Conservation (phyloP, 2,797 vertebrate species). For the Silurus aristotelis region DNA sequence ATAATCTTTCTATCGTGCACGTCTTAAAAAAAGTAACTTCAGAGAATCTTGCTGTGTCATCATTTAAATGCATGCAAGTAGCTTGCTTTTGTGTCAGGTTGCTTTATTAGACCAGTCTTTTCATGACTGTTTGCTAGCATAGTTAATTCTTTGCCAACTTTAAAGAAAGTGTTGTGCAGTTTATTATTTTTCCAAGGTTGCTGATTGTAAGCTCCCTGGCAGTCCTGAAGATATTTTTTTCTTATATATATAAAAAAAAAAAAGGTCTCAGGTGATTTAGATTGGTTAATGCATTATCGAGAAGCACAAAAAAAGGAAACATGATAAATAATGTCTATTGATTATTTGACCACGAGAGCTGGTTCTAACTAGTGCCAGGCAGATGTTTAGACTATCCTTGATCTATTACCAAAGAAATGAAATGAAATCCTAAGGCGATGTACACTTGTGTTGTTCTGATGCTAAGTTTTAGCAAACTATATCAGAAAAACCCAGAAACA, state of each 20-base stretch:
- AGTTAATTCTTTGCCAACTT: neutral
- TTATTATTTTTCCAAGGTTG: neutral
- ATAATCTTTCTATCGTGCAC: neutral
- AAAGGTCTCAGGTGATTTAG: neutral
- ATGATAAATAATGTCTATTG: neutral
- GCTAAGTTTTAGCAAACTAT: conserved; percentile 21
- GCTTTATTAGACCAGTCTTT: neutral
- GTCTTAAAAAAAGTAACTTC: neutral
- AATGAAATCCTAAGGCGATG: neutral
- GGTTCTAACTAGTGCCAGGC: neutral
- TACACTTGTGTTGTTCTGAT: neutral
- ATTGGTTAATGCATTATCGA: neutral
- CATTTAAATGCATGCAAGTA: neutral
- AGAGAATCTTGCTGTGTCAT: conserved; percentile 7
- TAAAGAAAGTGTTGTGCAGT: neutral
- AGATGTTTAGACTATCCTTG: neutral
- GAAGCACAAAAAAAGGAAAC: neutral
- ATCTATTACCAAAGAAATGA: neutral
- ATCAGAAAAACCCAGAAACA: conserved; percentile 10
- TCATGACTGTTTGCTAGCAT: neutral
- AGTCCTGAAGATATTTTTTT: neutral
- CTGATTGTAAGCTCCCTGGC: neutral
- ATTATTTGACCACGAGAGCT: neutral
- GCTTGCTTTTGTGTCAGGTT: neutral
- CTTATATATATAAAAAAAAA: neutral